Evolutionary conservation across 1,140 invertebrate genomes (phyloP), one percentile per base, ranked within the genome.

Genomic region (Bathynomus jamesi): DNA sequence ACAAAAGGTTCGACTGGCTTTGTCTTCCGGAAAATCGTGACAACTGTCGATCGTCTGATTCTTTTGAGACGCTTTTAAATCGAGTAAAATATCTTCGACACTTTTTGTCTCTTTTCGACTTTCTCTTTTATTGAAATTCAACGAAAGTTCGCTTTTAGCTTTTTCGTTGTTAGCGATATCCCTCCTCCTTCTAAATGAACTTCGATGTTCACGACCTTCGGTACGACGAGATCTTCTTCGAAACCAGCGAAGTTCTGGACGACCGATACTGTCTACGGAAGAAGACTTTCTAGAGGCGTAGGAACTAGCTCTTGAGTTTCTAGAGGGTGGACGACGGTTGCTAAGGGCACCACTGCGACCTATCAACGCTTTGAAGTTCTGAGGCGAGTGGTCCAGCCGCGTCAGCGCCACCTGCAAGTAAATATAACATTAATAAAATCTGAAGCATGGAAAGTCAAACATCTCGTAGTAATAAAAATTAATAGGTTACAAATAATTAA

Each of bases 321-420:
- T 31, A 21, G 73, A 74, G 1, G 73, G 73, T 21, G 73, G 73
- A 11, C 69, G 73, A 0, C 69, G 65, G 8, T 71, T 60, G 17
- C 73, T 68, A 46, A 74, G 69, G 60, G 73, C 73, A 4, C 73
- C 73, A 29, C 73, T 75, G 3, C 73, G 73, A 8, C 73, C 73
- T 7, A 71, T 61, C 1, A 27, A 64, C 2, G 29, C 69, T 30
- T 71, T 75, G 17, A 53, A 69, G 28, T 75, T 75, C 73, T 75
- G 73, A 0, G 61, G 70, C 28, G 73, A 71, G 69, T 75, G 73
- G 24, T 75, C 73, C 46, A 75, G 67, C n/a, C 66, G 46, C 21
- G 73, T 71, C 64, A 74, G 27, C 3, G 64, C 69, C 65, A 74
- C 65, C 69, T 74, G 65, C 4, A 31, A 46, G 29, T 31, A 32